Conservation (phyloP, 1,140 invertebrate genomes). For the Gyrodactylus salaris region DNA sequence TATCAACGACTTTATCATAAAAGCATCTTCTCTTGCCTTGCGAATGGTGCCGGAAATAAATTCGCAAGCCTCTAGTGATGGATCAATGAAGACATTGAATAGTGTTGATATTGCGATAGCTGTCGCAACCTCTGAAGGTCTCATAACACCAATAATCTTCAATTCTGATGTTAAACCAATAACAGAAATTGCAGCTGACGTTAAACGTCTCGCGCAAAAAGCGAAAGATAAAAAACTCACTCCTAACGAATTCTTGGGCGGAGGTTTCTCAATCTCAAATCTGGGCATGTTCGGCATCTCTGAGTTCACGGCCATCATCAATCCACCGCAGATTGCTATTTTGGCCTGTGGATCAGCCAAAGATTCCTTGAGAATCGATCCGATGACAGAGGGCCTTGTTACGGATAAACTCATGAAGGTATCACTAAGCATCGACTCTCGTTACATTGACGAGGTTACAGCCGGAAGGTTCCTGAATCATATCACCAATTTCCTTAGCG, state of each 20-base stretch:
- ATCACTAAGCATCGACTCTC: not conserved
- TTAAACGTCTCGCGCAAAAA: conserved; percentile 47
- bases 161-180: conserved; percentile 47
- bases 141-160: conserved; percentile 90
- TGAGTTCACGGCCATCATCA: conserved; percentile 32
- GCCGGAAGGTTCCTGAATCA: not conserved
- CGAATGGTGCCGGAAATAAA: conserved; percentile 1
- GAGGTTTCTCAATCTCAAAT: conserved; percentile 41
- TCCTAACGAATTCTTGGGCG: conserved; percentile 80
- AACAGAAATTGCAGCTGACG: conserved; percentile 44
- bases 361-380: not conserved
- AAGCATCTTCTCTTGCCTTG: conserved; percentile 54
- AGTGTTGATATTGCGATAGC: conserved; percentile 80
- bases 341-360: conserved; percentile 28
- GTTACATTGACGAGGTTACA: not conserved
- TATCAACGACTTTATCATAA: conserved; percentile 85
- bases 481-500: not conserved
- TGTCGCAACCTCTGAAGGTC: conserved; percentile 62
- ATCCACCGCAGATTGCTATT: conserved; percentile 34
- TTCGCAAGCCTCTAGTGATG: not conserved
- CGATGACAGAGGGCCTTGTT: not conserved
- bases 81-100: conserved; percentile 28
- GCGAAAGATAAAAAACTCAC: conserved; percentile 68
- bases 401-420: not conserved
- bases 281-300: conserved; percentile 79